Evolutionary conservation across 2,113 vertebrate species (phyloP), one percentile per base, ranked within the genome.

Genomic region (Nothocercus nigrocapillus): DNA sequence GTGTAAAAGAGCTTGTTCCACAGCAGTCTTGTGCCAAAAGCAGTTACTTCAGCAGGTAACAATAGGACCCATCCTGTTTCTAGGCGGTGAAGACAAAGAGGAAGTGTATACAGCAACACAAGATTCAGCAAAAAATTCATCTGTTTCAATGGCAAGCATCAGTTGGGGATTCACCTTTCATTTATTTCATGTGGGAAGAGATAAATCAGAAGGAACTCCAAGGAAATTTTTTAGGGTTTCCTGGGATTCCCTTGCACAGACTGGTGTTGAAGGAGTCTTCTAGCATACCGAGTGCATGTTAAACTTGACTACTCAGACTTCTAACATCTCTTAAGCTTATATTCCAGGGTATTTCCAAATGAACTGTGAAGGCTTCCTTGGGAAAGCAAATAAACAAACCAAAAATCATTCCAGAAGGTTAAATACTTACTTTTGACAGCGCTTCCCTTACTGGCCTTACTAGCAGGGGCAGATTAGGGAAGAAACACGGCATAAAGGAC

Each of bases 281-380:
- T 78, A 84, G 44, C 15, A 81, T n/a, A 78, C 16, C 25, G 0
- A 19, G 47, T 47, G 78, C 5, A 24, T 13, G 11, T 61, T 34
- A 61, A n/a, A 12, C 13, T n/a, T 34, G 16, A 59, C 58, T 59
- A 36, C 53, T 92, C 63, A 75, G 34, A 47, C 63, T 59, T 68
- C 32, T 74, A 77, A 17, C 38, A 88, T 27, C 73, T 45, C 63
- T n/a, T 75, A 89, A 78, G n/a, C 78, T 8, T 19, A 63, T 36
- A 83, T 68, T 85, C 16, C 73, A 81, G 32, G 32, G 78, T 81
- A 75, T 66, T 81, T 90, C 68, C 47, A 83, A 51, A 70, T 24
- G 44, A 93, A 80, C 54, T 25, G 34, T 34, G 30, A 74, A 66
- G n/a, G 49, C 12, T 80, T 80, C 21, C 14, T 7, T 25, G 36